Percentiles rank a stretch among this genome's conserved stretches.
These are phyloP conservation scores for Dolichotis patagonum DNA, from an alignment of 2,113 vertebrate genomes.

Conservation along the genomic window DNA sequence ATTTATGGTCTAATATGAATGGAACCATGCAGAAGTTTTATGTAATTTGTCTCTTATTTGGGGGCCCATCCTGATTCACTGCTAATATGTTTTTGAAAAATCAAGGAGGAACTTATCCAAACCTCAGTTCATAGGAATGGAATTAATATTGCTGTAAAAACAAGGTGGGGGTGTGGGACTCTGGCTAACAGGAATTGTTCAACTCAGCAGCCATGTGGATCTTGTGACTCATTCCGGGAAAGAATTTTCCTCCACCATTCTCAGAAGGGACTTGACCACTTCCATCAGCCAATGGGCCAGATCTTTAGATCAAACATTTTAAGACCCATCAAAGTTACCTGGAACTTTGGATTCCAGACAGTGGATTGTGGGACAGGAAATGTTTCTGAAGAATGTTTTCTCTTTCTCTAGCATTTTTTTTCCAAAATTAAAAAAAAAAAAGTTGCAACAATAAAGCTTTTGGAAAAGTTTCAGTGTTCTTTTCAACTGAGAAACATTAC, in stretches of 20 bases:
- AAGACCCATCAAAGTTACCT: background rate
- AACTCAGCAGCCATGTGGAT: conserved; percentile 1
- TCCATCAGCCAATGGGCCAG: background rate
- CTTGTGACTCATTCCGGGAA: conserved; percentile 52
- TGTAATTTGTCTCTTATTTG: background rate
- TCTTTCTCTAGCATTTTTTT: background rate
- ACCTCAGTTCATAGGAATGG: conserved; percentile 69
- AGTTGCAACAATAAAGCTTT: conserved; percentile 56
- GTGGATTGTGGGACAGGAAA: background rate
- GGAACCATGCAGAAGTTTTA: background rate
- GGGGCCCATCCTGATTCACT: conserved; percentile 23
- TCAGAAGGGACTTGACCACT: background rate
- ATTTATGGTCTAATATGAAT: background rate
- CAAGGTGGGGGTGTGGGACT: background rate
- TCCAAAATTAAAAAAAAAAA: background rate
- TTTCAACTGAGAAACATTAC: conserved; percentile 50
- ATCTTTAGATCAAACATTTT: background rate
- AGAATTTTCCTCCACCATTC: background rate
- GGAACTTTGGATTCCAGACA: too few relatives aligned
- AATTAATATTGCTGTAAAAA: conserved; percentile 65
- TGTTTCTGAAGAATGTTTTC: background rate
- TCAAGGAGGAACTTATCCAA: conserved; percentile 56
- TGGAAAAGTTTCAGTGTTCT: conserved; percentile 46
- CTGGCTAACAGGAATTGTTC: conserved; percentile 9
- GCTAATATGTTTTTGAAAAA: conserved; percentile 61